Base-by-base conservation (phyloP, 2,888 invertebrate species). In the Leucania comma region DNA sequence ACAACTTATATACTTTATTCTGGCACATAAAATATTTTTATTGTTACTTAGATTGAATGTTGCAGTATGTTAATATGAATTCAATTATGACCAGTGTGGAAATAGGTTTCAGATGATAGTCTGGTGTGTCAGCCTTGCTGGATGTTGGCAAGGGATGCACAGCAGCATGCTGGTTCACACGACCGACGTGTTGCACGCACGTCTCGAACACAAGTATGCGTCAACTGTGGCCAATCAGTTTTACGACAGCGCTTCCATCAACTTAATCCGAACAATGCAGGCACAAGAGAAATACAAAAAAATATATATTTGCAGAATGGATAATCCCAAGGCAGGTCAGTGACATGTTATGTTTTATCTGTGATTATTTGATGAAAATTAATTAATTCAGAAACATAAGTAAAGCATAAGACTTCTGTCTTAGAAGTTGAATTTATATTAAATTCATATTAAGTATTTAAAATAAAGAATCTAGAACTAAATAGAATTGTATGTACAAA, bases 81-180 rank as follows among this genome's bases (percentile, higher is more conserved):
- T 56, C 10, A 5, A 5, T 54, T 56, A 5, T 5, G 1, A 10
- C 3, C 32, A 54, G 29, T 56, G 1, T 56, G 56, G 5, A 5
- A 56, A 14, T 56, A 56, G 56, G 56, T 56, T 35, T 56, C 56
- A 56, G 56, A 56, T 56, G n/a, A 56, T 56, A 56, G 56, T 56
- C n/a, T 56, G 56, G 56, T 56, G 22, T 56, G 56, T n/a, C 56
- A n/a, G 3, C 56, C 0, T 3, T 56, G 56, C 6, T 56, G n/a
- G 56, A 56, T 56, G 32, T 56, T 35, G 56, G 56, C n/a, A 56
- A 56, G 56, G 32, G 6, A 56, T 32, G 56, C 56, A 56, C 56
- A 56, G 12, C 54, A 56, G 29, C 32, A 32, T n/a, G 20, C 56
- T 32, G 32, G 3, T 32, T 2, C 32, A 56, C 32, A n/a, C n/a